A percentile compares a stretch with the other conserved stretches of the same genome.
phyloP scores from a whole-genome alignment of 2,797 vertebrate genomes.

The Tenualosa ilisha region DNA sequence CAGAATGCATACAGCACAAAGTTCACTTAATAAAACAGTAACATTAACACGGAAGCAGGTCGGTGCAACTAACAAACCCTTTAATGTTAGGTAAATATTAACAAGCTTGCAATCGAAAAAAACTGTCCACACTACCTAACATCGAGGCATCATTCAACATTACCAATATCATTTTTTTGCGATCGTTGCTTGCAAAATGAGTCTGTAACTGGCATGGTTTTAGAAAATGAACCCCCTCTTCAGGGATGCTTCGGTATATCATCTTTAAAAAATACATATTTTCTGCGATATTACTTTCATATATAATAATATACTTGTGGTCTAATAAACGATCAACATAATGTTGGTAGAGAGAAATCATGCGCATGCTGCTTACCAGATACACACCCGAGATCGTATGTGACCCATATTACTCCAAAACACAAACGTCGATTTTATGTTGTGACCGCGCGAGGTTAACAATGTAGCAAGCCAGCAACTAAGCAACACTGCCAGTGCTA shows the following conservation, averaged over 20 bases:
- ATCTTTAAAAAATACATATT: not conserved
- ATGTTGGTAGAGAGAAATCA: not conserved
- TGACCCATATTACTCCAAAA: not conserved
- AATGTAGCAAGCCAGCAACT: not conserved
- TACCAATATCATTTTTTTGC: not conserved
- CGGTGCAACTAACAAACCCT: not conserved
- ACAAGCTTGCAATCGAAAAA: not conserved
- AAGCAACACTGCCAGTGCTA: not conserved
- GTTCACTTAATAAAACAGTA: not conserved
- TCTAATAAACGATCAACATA: not conserved
- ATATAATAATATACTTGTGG: not conserved
- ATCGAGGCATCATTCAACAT: not conserved
- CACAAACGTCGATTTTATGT: not conserved
- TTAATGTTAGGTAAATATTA: not conserved
- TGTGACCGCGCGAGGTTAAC: slow-evolving; percentile 4
- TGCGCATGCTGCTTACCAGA: not conserved
- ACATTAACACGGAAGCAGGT: not conserved
- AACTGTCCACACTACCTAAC: not conserved
- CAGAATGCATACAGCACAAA: not conserved
- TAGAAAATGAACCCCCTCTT: not conserved
- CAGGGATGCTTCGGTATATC: not conserved
- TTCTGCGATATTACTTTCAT: not conserved
- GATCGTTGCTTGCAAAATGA: not conserved
- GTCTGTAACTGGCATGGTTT: too few species aligned
- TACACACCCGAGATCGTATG: not conserved